A percentile compares a stretch with the other conserved stretches of the same genome.
These are phyloP conservation scores for Conus canariensis DNA, from an alignment of 2,888 invertebrate genomes.

Conservation along the genomic window DNA sequence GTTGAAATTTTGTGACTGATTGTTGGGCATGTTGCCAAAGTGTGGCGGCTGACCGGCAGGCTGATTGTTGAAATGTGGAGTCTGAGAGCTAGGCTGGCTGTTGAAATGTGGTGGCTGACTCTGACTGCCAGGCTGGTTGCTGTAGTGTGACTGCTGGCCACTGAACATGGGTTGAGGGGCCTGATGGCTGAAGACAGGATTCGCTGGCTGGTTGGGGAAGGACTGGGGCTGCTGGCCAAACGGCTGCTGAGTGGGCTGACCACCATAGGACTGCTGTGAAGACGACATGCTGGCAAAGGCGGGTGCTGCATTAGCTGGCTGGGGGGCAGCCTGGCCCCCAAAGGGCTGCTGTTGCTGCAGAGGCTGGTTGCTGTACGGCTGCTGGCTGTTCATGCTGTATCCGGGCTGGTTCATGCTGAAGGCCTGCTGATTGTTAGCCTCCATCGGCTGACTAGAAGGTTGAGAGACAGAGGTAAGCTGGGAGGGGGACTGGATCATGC, in stretches of 20 bases:
- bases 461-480: conserved; percentile 10
- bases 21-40: neutral
- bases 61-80: neutral
- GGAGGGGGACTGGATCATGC: neutral
- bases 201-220: neutral
- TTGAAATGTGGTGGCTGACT: neutral
- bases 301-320: neutral
- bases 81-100: neutral
- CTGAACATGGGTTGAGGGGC: neutral
- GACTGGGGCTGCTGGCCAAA: neutral
- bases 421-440: neutral
- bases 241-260: conserved; percentile 1
- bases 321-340: neutral
- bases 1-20: neutral
- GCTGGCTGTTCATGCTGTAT: conserved; percentile 2
- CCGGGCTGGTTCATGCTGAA: neutral
- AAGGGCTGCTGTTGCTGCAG: neutral
- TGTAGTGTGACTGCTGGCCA: neutral
- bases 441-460: conserved; percentile 22
- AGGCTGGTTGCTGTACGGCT: neutral
- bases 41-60: neutral
- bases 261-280: neutral
- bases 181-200: conserved; percentile 7
- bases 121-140: neutral
- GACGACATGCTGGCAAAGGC: neutral